Conservation (phyloP, 2,797 vertebrate species). For the Xiphorhynchus erythropygius region DNA sequence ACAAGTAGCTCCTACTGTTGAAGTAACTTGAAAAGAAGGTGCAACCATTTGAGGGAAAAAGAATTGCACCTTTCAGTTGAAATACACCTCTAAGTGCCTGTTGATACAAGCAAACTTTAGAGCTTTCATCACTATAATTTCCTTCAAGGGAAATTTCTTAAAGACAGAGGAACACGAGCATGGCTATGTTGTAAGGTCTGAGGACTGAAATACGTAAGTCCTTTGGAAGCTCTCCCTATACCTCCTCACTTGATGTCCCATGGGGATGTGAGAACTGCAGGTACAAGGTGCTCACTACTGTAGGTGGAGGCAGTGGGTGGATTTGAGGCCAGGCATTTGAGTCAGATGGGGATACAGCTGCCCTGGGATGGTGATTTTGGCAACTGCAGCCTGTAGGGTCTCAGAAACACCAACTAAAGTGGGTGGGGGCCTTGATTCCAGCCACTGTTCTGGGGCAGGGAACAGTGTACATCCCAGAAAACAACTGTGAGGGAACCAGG, state of each 20-base stretch:
- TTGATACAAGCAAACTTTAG: not conserved
- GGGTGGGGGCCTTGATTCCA: rapidly evolving
- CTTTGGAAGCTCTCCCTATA: not conserved
- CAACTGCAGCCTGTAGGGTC: not conserved
- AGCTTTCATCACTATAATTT: not conserved
- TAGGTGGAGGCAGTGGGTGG: rapidly evolving
- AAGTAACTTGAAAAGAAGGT: not conserved
- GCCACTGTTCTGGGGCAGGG: too few relatives aligned
- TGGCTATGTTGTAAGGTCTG: not conserved
- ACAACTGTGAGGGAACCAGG: rapidly evolving
- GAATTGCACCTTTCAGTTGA: not conserved
- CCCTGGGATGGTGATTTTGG: not conserved
- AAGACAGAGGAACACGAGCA: not conserved
- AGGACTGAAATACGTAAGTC: not conserved
- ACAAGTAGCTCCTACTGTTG: not conserved
- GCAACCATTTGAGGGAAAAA: not conserved
- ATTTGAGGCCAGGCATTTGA: not conserved
- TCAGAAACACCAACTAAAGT: not conserved
- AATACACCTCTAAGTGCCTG: not conserved
- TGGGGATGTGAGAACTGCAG: not conserved
- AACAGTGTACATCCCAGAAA: rapidly evolving
- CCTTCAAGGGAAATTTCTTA: not conserved
- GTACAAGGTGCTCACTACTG: not conserved
- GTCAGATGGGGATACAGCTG: not conserved
- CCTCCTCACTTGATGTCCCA: not conserved